Evolutionary conservation across 2,888 invertebrate genomes (phyloP).

Genomic region (Parelbella ahira): DNA sequence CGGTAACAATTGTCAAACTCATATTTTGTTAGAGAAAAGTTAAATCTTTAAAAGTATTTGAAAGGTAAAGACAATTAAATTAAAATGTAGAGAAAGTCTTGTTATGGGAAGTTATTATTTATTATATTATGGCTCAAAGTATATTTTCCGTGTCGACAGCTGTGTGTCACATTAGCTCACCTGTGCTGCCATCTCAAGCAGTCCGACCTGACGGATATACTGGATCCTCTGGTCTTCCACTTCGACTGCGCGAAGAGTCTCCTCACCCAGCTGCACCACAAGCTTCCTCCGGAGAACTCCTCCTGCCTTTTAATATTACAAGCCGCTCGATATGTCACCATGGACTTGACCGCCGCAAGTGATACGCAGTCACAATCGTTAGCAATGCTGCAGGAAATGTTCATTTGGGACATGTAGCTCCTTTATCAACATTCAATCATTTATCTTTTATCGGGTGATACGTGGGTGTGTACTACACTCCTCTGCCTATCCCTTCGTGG

Average conservation of each 20-base stretch:
- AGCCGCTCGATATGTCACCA: conserved; percentile 72
- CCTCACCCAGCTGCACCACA: conserved; percentile 59
- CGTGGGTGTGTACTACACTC: no score
- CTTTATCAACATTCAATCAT: no score
- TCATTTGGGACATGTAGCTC: conserved; percentile 63
- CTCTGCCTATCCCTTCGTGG: no score
- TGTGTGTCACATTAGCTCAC: conserved; percentile 88
- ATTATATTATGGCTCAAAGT: neutral
- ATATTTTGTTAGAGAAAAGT: no score
- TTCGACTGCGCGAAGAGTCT: conserved; percentile 61
- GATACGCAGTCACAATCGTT: conserved; percentile 59
- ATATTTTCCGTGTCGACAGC: conserved; percentile 79
- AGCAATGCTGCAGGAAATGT: conserved; percentile 68
- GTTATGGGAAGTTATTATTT: no score
- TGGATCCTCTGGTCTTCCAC: conserved; percentile 73
- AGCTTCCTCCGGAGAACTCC: conserved; percentile 62
- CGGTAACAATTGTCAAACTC: no score
- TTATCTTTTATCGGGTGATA: no score
- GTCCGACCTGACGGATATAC: conserved; percentile 80
- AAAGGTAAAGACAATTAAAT: no score
- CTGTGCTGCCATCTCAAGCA: conserved; percentile 80
- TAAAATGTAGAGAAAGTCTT: no score
- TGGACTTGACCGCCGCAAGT: conserved; percentile 51
- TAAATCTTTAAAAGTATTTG: no score
- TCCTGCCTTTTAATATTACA: conserved; percentile 66